A percentile compares a stretch with the other conserved stretches of the same genome.
phyloP scores from a whole-genome alignment of 2,113 vertebrate species.

The Nibea albiflora region DNA sequence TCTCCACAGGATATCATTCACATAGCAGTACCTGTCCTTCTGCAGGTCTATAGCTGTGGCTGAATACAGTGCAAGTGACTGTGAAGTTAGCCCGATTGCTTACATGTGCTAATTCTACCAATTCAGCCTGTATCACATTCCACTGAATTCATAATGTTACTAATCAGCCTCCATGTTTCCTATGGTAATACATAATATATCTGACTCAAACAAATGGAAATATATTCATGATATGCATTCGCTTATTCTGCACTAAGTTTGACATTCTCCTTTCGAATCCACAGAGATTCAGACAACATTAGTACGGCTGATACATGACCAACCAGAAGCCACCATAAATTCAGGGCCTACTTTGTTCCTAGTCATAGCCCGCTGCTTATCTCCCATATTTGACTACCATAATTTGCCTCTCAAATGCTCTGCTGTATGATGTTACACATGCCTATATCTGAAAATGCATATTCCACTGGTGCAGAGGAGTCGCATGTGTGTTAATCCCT shows the following conservation, averaged over 20 bases:
- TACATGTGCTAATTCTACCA: constrained; percentile 23
- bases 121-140: constrained; percentile 27
- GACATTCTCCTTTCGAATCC: constrained; percentile 47
- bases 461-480: constrained; percentile 49
- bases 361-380: constrained; percentile 68
- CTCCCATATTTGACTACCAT: constrained; percentile 67
- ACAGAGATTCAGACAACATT: constrained; percentile 43
- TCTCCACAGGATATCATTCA: constrained; percentile 36
- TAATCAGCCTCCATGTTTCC: constrained; percentile 53
- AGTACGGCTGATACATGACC: constrained; percentile 36
- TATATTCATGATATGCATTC: constrained; percentile 67
- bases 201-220: constrained; percentile 63
- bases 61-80: constrained; percentile 12
- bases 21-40: not conserved
- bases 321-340: constrained; percentile 43
- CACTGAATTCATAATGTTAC: constrained; percentile 37
- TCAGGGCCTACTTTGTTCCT: constrained; percentile 50
- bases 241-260: constrained; percentile 63
- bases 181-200: constrained; percentile 57
- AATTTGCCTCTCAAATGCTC: constrained; percentile 73
- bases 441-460: constrained; percentile 56
- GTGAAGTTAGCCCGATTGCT: constrained; percentile 38
- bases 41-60: constrained; percentile 14
- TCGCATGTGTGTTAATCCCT: constrained; percentile 69
- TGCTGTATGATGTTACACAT: constrained; percentile 34